Percentiles rank a stretch among this genome's conserved stretches.
Conservation (phyloP, 2,888 invertebrate species). For the Drosophila melanocephala region DNA sequence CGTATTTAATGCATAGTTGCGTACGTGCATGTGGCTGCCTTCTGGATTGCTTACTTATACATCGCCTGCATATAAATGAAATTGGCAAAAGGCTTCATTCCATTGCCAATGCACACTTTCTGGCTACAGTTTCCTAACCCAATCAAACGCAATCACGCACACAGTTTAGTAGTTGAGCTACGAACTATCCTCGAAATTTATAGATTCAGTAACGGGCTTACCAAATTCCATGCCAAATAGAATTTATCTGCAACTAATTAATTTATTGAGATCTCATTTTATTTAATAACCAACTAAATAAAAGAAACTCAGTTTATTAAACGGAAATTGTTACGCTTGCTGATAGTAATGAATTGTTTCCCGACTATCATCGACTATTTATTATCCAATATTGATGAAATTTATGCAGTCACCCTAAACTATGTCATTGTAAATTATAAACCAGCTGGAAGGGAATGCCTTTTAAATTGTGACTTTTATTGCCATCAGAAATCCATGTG, state of each 20-base stretch:
- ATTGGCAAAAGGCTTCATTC: conserved; percentile 62
- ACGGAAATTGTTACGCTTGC: not conserved
- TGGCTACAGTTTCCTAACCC: conserved; percentile 13
- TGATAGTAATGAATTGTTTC: not conserved
- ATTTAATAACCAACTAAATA: not conserved
- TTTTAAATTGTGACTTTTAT: not conserved
- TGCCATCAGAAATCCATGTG: not conserved
- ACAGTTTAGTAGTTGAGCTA: not conserved
- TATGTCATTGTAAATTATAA: not conserved
- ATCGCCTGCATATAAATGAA: conserved; percentile 63
- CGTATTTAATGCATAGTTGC: conserved; percentile 53
- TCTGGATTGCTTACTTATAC: conserved; percentile 58
- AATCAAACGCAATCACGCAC: conserved; percentile 12
- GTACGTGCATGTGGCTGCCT: conserved; percentile 55
- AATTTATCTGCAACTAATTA: not conserved
- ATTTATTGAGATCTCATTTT: not conserved
- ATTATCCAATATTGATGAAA: not conserved
- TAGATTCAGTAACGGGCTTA: not conserved
- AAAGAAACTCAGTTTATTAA: not conserved
- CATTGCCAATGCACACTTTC: conserved; percentile 68
- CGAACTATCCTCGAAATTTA: not conserved
- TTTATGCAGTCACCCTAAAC: not conserved
- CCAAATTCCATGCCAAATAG: not conserved
- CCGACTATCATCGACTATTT: not conserved
- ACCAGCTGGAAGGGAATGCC: not conserved